phyloP scores from a whole-genome alignment of 1,140 invertebrate genomes.

The Cephus cinctus region DNA sequence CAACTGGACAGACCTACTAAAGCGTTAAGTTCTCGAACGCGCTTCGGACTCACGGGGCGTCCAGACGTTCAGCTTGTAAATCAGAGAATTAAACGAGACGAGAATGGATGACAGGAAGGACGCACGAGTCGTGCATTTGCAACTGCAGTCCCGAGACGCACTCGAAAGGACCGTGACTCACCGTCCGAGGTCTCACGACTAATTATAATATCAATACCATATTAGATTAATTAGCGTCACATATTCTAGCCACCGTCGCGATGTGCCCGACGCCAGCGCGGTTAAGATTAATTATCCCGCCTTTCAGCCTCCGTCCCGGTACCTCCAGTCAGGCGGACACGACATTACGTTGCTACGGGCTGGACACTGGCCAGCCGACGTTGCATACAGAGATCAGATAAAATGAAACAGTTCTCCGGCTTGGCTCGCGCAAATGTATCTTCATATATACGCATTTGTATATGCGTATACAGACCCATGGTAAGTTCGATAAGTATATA shows the following conservation, averaged over 20 bases:
- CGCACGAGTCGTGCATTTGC: too few species aligned
- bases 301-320: slow-evolving; percentile 7
- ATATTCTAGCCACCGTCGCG: slow-evolving; percentile 11
- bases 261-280: slow-evolving; percentile 21
- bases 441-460: too few species aligned
- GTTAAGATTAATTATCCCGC: slow-evolving; percentile 40
- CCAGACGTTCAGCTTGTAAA: too few species aligned
- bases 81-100: too few species aligned
- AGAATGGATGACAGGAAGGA: too few species aligned
- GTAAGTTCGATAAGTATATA: slow-evolving; percentile 2
- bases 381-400: slow-evolving; percentile 21
- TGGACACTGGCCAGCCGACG: slow-evolving; percentile 14
- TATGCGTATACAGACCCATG: not conserved
- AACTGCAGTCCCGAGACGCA: too few species aligned
- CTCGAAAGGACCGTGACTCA: too few species aligned
- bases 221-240: slow-evolving; percentile 44
- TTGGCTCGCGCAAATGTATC: slow-evolving; percentile 16
- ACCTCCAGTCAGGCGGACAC: slow-evolving; percentile 10
- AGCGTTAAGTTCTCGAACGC: too few species aligned
- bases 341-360: slow-evolving; percentile 6
- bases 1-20: too few species aligned
- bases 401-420: slow-evolving; percentile 20
- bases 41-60: too few species aligned
- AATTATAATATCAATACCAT: slow-evolving; percentile 48
- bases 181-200: slow-evolving; percentile 21